These are phyloP conservation scores for Crossocerus cetratus DNA, from an alignment of 2,888 invertebrate species.

Conservation along the genomic window DNA sequence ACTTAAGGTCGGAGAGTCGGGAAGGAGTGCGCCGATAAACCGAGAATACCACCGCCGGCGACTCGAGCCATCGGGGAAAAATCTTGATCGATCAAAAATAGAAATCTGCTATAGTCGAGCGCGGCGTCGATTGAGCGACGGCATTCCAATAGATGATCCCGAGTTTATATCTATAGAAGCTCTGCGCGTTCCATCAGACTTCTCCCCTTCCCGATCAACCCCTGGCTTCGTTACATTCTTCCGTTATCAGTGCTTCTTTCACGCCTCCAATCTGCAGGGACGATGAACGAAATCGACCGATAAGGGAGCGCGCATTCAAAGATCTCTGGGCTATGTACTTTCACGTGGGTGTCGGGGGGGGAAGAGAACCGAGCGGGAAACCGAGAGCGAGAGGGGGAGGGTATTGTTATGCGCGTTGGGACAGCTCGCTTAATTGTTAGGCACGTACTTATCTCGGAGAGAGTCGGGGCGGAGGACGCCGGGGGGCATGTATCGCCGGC, in stretches of 20 bases:
- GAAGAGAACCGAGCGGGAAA: not conserved
- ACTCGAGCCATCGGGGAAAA: slow-evolving; percentile 64
- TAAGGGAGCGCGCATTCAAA: not conserved
- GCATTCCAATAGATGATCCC: too few species aligned
- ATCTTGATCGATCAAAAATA: slow-evolving; percentile 35
- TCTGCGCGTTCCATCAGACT: too few species aligned
- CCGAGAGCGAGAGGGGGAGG: slow-evolving; percentile 9
- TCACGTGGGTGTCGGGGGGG: not conserved
- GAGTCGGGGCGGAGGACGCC: slow-evolving; percentile 7
- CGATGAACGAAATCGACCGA: not conserved
- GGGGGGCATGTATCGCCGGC: slow-evolving; percentile 48
- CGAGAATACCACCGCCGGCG: slow-evolving; percentile 32
- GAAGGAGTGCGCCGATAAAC: slow-evolving; percentile 41
- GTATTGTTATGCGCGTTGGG: not conserved
- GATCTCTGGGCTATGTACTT: not conserved
- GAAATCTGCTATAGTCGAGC: not conserved
- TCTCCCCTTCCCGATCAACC: too few species aligned
- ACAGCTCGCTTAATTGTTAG: slow-evolving; percentile 31
- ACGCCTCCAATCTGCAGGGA: not conserved
- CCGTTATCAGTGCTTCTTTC: slow-evolving; percentile 14
- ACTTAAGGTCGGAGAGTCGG: slow-evolving; percentile 49
- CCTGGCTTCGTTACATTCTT: not conserved
- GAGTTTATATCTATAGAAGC: too few species aligned
- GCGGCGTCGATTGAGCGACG: too few species aligned
- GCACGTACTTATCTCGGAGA: not conserved